Evolutionary conservation across 2,888 invertebrate genomes (phyloP), one percentile per base, ranked within the genome.

Genomic region (Orthosia gothica): DNA sequence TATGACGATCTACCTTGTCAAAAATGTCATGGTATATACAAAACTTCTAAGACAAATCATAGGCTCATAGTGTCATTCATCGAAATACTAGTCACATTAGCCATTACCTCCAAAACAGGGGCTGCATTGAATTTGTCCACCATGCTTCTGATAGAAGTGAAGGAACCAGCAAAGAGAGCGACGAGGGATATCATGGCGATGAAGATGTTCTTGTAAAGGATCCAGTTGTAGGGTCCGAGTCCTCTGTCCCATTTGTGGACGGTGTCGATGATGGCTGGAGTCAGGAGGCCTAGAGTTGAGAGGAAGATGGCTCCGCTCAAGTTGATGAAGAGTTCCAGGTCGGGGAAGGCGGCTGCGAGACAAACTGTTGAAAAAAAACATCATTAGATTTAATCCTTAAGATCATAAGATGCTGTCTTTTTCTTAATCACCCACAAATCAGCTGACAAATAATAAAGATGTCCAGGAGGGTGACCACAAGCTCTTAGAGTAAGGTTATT

Each of bases 291-390:
- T 65, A 98, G 96, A 61, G 97, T 97, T 5, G 98, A 98, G 76
- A 98, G 97, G 88, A 97, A 97, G 70, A 97, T 97, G 4, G 99
- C 98, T 0, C 99, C 99, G 11, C 99, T 98, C 54, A 99, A 96
- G 66, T 98, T 98, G 89, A 99, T 99, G 91, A 99, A 98, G 0
- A 99, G 97, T 71, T 98, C 98, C 85, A 99, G 93, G 88, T 98
- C 97, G 0, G 99, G 99, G 65, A 99, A 98, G 3, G 98, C 97
- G 0, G 98, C 97, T 1, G 98, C 98, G 59, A 99, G 92, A 5
- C 97, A 97, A 89, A 98, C 98, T 97, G 97, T 90, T 87, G 40
- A 0, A n/a, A 61, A 61, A 58, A 40, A 40, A 11, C 5, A 32
- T 32, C 3, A 5, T 62, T n/a, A 47, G 9, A 13, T 40, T 7